phyloP scores from a whole-genome alignment of 2,797 vertebrate species.

The Paratrypauchen microcephalus region DNA sequence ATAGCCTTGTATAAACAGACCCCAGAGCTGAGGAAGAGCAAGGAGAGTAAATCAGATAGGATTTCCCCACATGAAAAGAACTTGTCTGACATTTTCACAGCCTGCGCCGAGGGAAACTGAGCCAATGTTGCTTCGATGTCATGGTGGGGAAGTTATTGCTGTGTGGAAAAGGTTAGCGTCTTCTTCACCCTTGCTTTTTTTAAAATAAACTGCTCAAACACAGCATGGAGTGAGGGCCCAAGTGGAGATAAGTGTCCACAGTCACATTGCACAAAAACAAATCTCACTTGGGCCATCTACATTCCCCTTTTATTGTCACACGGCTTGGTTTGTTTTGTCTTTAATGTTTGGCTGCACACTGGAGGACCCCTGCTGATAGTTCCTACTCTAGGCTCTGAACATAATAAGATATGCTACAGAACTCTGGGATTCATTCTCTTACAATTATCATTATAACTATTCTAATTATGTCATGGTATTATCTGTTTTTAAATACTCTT shows the following conservation, averaged over 20 bases:
- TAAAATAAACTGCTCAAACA: slow-evolving; percentile 59
- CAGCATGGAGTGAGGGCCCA: slow-evolving; percentile 54
- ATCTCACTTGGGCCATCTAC: slow-evolving; percentile 33
- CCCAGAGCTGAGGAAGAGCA: slow-evolving; percentile 55
- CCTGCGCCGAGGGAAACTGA: slow-evolving; percentile 63
- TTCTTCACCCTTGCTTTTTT: slow-evolving; percentile 60
- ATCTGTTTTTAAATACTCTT: slow-evolving; percentile 28
- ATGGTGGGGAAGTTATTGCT: slow-evolving; percentile 73
- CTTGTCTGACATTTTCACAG: slow-evolving; percentile 73
- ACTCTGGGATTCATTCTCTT: slow-evolving; percentile 41
- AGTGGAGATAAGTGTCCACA: slow-evolving; percentile 49
- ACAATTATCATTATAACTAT: slow-evolving; percentile 10
- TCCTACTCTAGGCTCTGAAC: slow-evolving; percentile 37
- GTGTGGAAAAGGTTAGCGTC: slow-evolving; percentile 71
- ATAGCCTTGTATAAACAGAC: slow-evolving; percentile 69
- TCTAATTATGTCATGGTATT: slow-evolving; percentile 12
- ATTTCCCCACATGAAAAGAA: slow-evolving; percentile 76
- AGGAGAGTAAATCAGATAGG: slow-evolving; percentile 72
- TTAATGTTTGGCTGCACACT: slow-evolving; percentile 50
- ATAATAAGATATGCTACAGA: slow-evolving; percentile 31
- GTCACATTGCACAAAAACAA: slow-evolving; percentile 55
- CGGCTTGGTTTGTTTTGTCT: slow-evolving; percentile 59
- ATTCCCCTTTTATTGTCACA: slow-evolving; percentile 59
- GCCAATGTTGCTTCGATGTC: slow-evolving; percentile 74
- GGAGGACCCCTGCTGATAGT: slow-evolving; percentile 41